Conservation (phyloP, 2,113 vertebrate genomes). For the Phyllopteryx taeniolatus region DNA sequence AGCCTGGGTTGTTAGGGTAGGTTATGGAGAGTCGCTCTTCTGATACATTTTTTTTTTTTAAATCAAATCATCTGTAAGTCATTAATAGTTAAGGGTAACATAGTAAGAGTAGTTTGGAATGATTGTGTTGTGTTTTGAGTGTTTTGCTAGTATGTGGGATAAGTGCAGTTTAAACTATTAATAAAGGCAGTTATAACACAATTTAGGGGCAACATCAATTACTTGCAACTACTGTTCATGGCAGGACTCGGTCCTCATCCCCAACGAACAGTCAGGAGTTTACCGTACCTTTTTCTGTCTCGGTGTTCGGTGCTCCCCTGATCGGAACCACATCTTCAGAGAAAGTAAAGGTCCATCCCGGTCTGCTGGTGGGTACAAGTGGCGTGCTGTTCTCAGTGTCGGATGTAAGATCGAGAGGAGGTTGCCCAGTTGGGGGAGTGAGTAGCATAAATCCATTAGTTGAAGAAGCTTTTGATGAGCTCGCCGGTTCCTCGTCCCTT, state of each 20-base stretch:
- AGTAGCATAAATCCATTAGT: constrained; percentile 5
- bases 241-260: too few relatives aligned
- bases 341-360: constrained; percentile 18
- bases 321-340: neutral
- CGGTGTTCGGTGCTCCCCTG: constrained; percentile 12
- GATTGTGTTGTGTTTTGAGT: too few relatives aligned
- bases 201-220: too few relatives aligned
- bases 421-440: constrained; percentile 1
- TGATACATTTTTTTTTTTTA: too few relatives aligned
- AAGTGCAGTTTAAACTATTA: neutral
- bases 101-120: too few relatives aligned
- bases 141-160: neutral
- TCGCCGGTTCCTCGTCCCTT: constrained; percentile 17
- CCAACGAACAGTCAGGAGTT: neutral
- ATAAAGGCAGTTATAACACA: neutral
- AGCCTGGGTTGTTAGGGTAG: too few relatives aligned
- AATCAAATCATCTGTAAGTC: too few relatives aligned
- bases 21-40: too few relatives aligned
- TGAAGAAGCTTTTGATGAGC: neutral
- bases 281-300: constrained; percentile 40
- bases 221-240: too few relatives aligned
- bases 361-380: neutral
- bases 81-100: too few relatives aligned
- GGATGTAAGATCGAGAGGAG: neutral
- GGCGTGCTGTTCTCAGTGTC: neutral